A percentile compares a stretch with the other conserved stretches of the same genome.
Evolutionary conservation across 2,797 vertebrate species (phyloP).

Genomic region (Brachyalestes nurse): DNA sequence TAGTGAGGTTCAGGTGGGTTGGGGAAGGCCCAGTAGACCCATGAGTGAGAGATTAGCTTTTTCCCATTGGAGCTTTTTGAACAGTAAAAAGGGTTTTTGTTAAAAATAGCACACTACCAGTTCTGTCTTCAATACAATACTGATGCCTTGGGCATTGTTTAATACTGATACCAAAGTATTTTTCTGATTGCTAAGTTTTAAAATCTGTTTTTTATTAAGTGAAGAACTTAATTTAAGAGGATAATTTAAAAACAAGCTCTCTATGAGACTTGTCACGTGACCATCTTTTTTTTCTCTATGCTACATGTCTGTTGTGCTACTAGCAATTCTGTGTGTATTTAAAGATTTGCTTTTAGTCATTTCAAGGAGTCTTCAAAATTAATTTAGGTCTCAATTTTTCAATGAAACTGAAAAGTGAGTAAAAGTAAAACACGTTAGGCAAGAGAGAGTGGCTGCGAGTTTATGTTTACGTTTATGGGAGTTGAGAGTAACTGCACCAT

Average conservation of each 20-base stretch:
- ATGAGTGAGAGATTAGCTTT: conserved; percentile 20
- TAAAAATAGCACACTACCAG: no score
- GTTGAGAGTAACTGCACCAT: not conserved
- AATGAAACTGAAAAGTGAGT: not conserved
- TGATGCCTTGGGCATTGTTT: no score
- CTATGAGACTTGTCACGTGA: not conserved
- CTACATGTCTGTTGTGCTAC: not conserved
- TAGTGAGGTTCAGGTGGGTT: conserved; percentile 71
- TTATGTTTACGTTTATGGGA: not conserved
- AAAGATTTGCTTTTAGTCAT: not conserved
- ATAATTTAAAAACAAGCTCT: not conserved
- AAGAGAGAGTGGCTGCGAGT: not conserved
- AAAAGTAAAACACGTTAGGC: not conserved
- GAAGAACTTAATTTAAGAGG: no score
- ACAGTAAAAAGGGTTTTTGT: not conserved
- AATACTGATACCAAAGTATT: no score
- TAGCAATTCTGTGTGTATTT: not conserved
- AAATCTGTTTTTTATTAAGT: no score
- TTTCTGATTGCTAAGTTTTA: no score
- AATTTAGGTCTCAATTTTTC: not conserved
- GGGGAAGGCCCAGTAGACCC: conserved; percentile 61
- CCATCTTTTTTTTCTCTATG: not conserved
- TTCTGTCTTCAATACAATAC: no score
- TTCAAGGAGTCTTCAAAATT: no score
- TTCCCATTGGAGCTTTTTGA: not conserved